These are phyloP conservation scores for Pyrochroa serraticornis DNA, from an alignment of 2,888 invertebrate genomes.

Conservation along the genomic window DNA sequence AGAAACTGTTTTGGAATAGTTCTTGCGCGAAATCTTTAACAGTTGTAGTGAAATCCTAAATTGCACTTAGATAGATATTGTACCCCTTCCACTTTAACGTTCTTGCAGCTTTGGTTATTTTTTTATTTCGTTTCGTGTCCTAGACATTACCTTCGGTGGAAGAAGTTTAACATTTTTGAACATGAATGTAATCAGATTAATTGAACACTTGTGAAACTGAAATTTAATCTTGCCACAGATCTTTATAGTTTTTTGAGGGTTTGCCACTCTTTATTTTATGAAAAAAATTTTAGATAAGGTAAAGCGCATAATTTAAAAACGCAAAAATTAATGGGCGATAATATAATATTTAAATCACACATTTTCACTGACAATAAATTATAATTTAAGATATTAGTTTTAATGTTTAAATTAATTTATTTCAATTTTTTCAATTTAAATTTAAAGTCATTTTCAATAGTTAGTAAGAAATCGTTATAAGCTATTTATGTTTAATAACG, in stretches of 20 bases:
- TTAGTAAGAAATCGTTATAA: no score
- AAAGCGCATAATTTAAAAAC: background rate
- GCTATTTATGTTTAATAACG: no score
- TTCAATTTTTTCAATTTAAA: no score
- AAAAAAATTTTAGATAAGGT: background rate
- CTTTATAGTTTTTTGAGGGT: background rate
- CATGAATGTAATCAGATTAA: conserved; percentile 11
- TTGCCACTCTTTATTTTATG: background rate
- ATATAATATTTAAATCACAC: no score
- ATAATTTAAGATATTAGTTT: no score
- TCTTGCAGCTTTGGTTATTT: conserved; percentile 23
- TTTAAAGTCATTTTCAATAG: no score
- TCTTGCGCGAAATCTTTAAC: conserved; percentile 32
- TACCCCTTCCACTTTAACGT: conserved; percentile 41
- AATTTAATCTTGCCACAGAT: conserved; percentile 8
- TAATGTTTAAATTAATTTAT: no score
- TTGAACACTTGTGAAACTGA: conserved; percentile 6
- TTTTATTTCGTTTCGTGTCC: conserved; percentile 16
- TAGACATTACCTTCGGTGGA: conserved; percentile 26
- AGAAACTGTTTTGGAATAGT: conserved; percentile 27
- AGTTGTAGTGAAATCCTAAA: conserved; percentile 40
- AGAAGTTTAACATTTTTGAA: conserved; percentile 4
- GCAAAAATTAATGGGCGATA: background rate
- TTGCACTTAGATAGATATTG: conserved; percentile 45
- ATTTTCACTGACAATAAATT: no score